Evolutionary conservation across 2,888 invertebrate genomes (phyloP).

Genomic region (Euzophera pinguis): DNA sequence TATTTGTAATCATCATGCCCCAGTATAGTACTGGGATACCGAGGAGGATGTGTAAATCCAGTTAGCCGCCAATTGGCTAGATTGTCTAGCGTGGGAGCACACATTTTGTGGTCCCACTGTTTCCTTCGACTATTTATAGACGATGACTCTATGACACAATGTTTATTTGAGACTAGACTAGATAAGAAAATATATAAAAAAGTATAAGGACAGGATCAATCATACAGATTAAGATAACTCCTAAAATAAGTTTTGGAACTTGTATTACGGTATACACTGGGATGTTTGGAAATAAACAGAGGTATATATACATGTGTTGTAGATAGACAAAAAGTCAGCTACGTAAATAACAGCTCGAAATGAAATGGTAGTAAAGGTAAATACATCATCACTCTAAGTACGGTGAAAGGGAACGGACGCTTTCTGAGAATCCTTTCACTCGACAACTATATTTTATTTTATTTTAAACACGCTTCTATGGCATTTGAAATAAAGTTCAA

Average conservation of each 20-base stretch:
- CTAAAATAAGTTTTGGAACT: no score
- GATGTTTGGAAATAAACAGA: no score
- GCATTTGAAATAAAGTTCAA: conserved; percentile 1
- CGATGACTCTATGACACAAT: conserved; percentile 27
- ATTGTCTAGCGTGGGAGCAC: conserved; percentile 18
- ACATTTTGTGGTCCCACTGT: conserved; percentile 19
- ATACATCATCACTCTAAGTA: conserved; percentile 13
- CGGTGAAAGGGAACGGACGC: conserved; percentile 28
- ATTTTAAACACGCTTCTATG: background rate
- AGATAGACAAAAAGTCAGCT: no score
- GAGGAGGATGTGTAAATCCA: background rate
- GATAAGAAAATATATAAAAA: background rate
- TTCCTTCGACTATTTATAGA: conserved; percentile 43
- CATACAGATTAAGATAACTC: no score
- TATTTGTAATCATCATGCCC: background rate
- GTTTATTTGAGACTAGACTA: background rate
- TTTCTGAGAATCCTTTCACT: conserved; percentile 33
- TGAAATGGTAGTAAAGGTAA: background rate
- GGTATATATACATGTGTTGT: no score
- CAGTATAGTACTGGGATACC: background rate
- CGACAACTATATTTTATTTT: conserved; percentile 15
- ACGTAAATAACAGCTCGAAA: no score
- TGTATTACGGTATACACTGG: no score
- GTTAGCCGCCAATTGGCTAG: conserved; percentile 13
- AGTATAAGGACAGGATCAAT: no score